A percentile compares a stretch with the other conserved stretches of the same genome.
phyloP scores from a whole-genome alignment of 2,888 invertebrate genomes.

The Monopis laevigella region DNA sequence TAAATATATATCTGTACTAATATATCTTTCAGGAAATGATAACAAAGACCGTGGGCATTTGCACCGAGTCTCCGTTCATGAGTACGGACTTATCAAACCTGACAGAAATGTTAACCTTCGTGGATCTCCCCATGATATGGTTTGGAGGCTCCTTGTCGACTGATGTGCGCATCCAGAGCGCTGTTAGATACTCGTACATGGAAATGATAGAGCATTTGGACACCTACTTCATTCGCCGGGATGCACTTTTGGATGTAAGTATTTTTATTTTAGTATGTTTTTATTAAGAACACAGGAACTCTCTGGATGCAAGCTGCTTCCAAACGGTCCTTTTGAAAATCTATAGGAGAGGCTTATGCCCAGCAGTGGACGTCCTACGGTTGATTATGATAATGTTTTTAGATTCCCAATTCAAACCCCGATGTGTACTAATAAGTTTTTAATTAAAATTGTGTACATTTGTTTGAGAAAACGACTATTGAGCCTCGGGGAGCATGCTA shows the following conservation, averaged over 20 bases:
- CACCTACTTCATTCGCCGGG: conserved; percentile 91
- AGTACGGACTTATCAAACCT: conserved; percentile 53
- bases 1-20: not conserved
- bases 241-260: conserved; percentile 83
- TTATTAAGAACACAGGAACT: too few species aligned
- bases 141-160: conserved; percentile 79
- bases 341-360: too few species aligned
- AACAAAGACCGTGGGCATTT: conserved; percentile 70
- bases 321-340: too few species aligned
- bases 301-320: too few species aligned
- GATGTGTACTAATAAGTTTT: too few species aligned
- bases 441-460: too few species aligned
- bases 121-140: conserved; percentile 92
- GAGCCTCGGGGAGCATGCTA: too few species aligned
- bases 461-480: too few species aligned
- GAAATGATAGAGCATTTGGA: conserved; percentile 96
- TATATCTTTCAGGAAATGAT: conserved; percentile 75
- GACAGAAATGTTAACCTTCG: conserved; percentile 68
- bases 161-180: conserved; percentile 77
- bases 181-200: conserved; percentile 86
- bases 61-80: conserved; percentile 31
- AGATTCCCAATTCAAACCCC: too few species aligned
- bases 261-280: not conserved
- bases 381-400: too few species aligned
- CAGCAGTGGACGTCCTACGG: too few species aligned